These are phyloP conservation scores for Sinocyclocheilus anophthalmus DNA, from an alignment of 2,113 vertebrate genomes.

Conservation along the genomic window DNA sequence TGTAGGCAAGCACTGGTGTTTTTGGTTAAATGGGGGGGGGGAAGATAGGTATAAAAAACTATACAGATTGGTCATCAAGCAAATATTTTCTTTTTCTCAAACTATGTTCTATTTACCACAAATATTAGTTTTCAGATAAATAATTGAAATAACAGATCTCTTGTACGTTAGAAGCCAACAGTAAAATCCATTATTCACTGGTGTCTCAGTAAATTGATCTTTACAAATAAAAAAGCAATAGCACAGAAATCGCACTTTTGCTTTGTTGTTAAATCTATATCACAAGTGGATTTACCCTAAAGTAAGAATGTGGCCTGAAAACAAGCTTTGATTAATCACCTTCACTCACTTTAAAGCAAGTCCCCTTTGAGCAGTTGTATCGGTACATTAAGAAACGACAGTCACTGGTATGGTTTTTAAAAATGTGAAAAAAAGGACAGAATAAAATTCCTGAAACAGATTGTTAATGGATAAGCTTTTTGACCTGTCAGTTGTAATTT, in stretches of 20 bases:
- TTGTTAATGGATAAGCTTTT: constrained; percentile 51
- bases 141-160: not conserved
- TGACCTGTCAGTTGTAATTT: constrained; percentile 56
- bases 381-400: constrained; percentile 46
- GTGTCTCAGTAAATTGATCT: not conserved
- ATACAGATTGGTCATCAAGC: not conserved
- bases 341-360: constrained; percentile 54
- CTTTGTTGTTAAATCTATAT: too few species aligned
- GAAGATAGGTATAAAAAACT: too few species aligned
- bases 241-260: too few species aligned
- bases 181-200: not conserved
- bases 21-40: not conserved
- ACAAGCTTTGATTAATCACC: constrained; percentile 58
- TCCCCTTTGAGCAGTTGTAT: too few species aligned
- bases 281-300: too few species aligned
- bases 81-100: not conserved
- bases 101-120: not conserved
- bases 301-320: constrained; percentile 30
- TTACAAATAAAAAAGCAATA: not conserved
- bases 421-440: constrained; percentile 24
- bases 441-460: constrained; percentile 28
- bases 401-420: constrained; percentile 24
- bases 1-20: too few species aligned
- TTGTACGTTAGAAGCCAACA: not conserved
- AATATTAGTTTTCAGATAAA: not conserved